phyloP scores from a whole-genome alignment of 2,113 vertebrate genomes.

The Lichenostomus cassidix region DNA sequence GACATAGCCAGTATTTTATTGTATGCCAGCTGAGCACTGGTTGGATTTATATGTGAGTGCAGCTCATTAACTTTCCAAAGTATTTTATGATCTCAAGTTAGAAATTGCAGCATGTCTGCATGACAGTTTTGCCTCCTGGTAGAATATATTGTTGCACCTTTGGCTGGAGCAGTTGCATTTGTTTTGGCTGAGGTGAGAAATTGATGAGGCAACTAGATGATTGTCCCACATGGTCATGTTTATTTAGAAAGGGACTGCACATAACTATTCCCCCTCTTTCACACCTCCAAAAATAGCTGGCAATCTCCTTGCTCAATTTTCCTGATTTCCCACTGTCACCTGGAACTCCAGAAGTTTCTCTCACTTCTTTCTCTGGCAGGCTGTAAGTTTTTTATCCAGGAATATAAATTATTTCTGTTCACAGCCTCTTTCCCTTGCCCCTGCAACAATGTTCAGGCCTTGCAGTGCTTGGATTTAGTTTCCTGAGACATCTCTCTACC shows the following conservation, averaged over 20 bases:
- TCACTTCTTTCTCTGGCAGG: not conserved
- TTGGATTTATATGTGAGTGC: constrained; percentile 43
- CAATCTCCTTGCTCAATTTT: not conserved
- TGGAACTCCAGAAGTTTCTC: not conserved
- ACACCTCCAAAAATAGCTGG: not conserved
- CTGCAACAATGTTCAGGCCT: not conserved
- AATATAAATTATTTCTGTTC: not conserved
- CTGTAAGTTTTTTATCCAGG: not conserved
- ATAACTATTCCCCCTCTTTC: not conserved
- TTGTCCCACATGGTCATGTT: not conserved
- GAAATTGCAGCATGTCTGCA: not conserved
- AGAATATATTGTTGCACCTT: not conserved
- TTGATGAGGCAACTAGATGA: not conserved
- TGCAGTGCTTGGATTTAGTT: not conserved
- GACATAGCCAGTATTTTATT: constrained; percentile 39
- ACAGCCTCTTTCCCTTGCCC: not conserved
- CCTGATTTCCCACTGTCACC: not conserved
- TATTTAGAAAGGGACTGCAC: not conserved
- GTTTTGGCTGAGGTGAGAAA: not conserved
- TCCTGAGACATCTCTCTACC: not conserved
- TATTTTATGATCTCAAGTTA: constrained; percentile 51
- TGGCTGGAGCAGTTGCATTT: not conserved
- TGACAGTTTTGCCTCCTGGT: not conserved
- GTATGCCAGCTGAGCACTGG: constrained; percentile 22
- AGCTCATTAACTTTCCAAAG: constrained; percentile 56